A percentile compares a stretch with the other conserved stretches of the same genome.
Evolutionary conservation across 2,113 vertebrate species (phyloP).

Genomic region (Montifringilla adamsi): DNA sequence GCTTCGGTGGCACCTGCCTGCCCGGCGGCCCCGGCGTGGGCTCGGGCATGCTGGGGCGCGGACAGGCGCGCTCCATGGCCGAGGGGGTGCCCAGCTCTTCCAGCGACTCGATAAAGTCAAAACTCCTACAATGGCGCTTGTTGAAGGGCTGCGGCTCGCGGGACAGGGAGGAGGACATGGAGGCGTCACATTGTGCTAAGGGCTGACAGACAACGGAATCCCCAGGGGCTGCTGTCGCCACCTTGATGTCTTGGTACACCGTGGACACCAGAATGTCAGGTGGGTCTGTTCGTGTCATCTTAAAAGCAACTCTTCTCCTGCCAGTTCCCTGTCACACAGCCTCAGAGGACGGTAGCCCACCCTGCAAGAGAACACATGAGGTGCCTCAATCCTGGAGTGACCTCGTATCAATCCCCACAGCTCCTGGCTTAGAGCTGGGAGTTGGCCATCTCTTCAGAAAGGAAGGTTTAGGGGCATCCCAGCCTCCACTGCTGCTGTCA

Average conservation of each 20-base stretch:
- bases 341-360: constrained; percentile 62
- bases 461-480: fast-evolving
- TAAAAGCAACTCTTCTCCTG: constrained; percentile 74
- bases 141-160: constrained; percentile 83
- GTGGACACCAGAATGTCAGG: constrained; percentile 94
- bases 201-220: constrained; percentile 70
- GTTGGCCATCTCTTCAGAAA: neutral
- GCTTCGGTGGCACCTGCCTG: constrained; percentile 71
- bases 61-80: constrained; percentile 78
- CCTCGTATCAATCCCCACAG: neutral
- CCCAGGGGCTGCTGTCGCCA: constrained; percentile 74
- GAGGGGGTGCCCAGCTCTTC: constrained; percentile 76
- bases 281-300: constrained; percentile 97
- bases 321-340: constrained; percentile 74
- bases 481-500: neutral
- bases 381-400: neutral
- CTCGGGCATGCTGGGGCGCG: constrained; percentile 68
- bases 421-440: fast-evolving
- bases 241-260: constrained; percentile 87
- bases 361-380: constrained; percentile 38
- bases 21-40: constrained; percentile 24
- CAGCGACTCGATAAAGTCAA: constrained; percentile 91
- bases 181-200: constrained; percentile 81
- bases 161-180: constrained; percentile 84
- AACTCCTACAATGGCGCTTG: constrained; percentile 96